A percentile compares a stretch with the other conserved stretches of the same genome.
These are phyloP conservation scores for Melanostigma gelatinosum DNA, from an alignment of 2,113 vertebrate species.

Conservation along the genomic window DNA sequence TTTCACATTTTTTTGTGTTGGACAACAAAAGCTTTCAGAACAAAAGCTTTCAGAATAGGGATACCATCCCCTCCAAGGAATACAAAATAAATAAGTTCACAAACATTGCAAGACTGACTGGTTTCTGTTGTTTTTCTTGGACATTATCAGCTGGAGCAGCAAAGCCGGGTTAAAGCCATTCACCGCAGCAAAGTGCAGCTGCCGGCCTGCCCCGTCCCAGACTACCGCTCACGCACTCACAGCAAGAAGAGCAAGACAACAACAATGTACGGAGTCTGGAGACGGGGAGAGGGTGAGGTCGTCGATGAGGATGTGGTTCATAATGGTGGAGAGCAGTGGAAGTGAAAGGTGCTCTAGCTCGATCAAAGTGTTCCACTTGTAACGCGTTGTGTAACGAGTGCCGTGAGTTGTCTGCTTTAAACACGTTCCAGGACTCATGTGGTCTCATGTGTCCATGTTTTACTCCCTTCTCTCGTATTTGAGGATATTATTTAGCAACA, in stretches of 20 bases:
- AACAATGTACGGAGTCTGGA: neutral
- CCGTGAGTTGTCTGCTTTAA: neutral
- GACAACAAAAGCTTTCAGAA: constrained; percentile 3
- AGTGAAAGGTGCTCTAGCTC: no score
- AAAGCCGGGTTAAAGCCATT: neutral
- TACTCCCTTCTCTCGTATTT: no score
- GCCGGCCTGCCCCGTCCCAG: no score
- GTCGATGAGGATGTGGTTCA: no score
- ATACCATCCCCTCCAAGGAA: neutral
- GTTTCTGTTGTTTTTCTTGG: neutral
- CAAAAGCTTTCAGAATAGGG: neutral
- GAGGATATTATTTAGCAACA: neutral
- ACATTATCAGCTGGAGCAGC: no score
- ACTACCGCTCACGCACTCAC: neutral
- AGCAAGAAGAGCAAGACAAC: neutral
- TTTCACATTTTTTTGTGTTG: constrained; percentile 1
- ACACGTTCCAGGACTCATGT: neutral
- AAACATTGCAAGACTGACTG: neutral
- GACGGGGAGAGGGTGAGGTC: neutral
- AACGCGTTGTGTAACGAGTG: no score
- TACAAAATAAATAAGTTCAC: neutral
- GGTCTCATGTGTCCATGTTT: neutral
- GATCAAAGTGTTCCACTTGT: neutral
- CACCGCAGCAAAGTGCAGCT: neutral
- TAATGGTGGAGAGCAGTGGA: no score